Conservation (phyloP, 2,888 invertebrate species). For the Machimus rusticus region DNA sequence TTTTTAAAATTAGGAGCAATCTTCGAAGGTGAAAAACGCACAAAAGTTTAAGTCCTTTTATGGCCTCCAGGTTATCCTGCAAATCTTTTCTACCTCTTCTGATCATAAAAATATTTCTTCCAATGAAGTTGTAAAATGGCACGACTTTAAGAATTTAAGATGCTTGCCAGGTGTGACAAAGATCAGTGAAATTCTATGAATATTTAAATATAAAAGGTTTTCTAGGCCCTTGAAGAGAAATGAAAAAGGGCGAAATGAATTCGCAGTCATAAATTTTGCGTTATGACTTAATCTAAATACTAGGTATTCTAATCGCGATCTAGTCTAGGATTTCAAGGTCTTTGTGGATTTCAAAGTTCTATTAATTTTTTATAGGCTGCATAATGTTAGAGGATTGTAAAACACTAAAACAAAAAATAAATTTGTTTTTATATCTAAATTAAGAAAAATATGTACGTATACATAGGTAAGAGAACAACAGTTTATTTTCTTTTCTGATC, state of each 20-base stretch:
- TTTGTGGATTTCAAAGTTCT: too few relatives aligned
- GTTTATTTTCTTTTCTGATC: too few relatives aligned
- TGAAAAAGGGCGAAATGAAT: not conserved
- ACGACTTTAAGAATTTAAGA: not conserved
- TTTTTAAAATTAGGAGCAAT: not conserved
- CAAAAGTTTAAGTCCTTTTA: not conserved
- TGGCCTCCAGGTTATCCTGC: not conserved
- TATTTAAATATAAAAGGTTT: not conserved
- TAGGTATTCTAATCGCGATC: not conserved
- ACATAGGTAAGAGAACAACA: too few relatives aligned
- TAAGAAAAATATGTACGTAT: too few relatives aligned
- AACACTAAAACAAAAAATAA: too few relatives aligned
- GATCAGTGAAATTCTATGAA: not conserved
- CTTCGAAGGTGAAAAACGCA: not conserved
- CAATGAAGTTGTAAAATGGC: not conserved
- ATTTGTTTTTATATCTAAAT: too few relatives aligned
- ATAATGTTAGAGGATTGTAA: too few relatives aligned
- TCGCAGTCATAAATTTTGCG: too few relatives aligned
- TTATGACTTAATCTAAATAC: too few relatives aligned
- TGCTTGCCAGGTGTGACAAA: not conserved
- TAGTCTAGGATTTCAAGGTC: not conserved
- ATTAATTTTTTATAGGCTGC: too few relatives aligned
- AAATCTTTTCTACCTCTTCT: not conserved
- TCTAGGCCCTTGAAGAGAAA: too few relatives aligned
- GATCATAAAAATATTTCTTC: not conserved